Evolutionary conservation across 1,140 invertebrate species (phyloP).

Genomic region (Varroa destructor): DNA sequence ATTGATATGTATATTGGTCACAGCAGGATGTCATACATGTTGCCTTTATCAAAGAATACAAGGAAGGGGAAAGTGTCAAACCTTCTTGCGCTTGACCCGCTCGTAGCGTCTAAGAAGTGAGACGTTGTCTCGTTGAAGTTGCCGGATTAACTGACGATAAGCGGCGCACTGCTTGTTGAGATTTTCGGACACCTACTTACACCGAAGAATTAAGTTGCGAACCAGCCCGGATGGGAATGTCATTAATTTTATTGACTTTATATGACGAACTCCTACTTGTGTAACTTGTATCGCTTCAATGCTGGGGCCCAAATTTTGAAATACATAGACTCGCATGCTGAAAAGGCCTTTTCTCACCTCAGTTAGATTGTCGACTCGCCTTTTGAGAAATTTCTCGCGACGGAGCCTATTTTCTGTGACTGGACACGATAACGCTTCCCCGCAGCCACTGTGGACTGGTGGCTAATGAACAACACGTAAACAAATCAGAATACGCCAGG

Average conservation of each 20-base stretch:
- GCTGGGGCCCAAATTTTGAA: too few relatives aligned
- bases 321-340: too few relatives aligned
- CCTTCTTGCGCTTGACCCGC: constrained; percentile 3
- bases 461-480: not conserved
- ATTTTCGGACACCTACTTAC: not conserved
- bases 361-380: constrained; percentile 19
- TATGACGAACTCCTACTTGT: too few relatives aligned
- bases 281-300: too few relatives aligned
- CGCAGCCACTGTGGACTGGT: constrained; percentile 20
- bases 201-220: too few relatives aligned
- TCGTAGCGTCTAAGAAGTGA: constrained; percentile 6
- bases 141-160: constrained; percentile 1
- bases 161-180: constrained; percentile 4
- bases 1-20: too few relatives aligned
- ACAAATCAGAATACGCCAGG: too few relatives aligned
- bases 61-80: too few relatives aligned
- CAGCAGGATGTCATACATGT: too few relatives aligned
- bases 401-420: not conserved
- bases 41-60: too few relatives aligned
- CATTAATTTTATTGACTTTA: too few relatives aligned
- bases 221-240: too few relatives aligned
- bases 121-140: constrained; percentile 26
- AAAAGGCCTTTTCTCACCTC: not conserved
- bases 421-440: constrained; percentile 22
- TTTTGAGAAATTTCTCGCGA: constrained; percentile 13